A percentile compares a stretch with the other conserved stretches of the same genome.
phyloP scores from a whole-genome alignment of 2,888 invertebrate genomes.

The Desoria tigrina region DNA sequence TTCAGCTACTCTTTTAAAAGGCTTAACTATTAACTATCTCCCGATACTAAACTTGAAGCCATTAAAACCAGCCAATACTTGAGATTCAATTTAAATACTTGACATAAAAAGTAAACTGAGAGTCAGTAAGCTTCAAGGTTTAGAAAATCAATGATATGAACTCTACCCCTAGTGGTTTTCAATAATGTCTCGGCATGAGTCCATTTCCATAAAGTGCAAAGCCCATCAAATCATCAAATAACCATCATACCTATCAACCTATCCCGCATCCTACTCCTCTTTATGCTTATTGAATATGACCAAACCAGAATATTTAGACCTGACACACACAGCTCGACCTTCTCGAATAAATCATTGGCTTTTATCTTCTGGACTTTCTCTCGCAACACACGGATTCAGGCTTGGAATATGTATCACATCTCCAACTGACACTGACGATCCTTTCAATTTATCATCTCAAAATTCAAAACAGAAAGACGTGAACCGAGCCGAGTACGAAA shows the following conservation, averaged over 20 bases:
- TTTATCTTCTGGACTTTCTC: not conserved
- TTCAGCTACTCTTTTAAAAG: too few relatives aligned
- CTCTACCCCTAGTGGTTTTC: constrained; percentile 47
- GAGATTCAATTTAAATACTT: too few relatives aligned
- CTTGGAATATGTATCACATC: too few relatives aligned
- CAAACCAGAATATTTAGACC: not conserved
- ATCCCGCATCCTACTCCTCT: too few relatives aligned
- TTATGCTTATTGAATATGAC: too few relatives aligned
- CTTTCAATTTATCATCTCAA: constrained; percentile 3
- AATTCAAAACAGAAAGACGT: not conserved
- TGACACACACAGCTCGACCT: constrained; percentile 6
- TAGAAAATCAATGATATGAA: not conserved
- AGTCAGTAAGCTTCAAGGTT: too few relatives aligned
- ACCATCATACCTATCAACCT: too few relatives aligned
- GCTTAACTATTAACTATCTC: too few relatives aligned
- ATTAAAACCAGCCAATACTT: too few relatives aligned
- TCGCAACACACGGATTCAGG: not conserved
- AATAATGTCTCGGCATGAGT: constrained; percentile 48
- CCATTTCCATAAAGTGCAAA: constrained; percentile 49
- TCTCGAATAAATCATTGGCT: constrained; percentile 9
- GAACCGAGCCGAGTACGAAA: too few relatives aligned
- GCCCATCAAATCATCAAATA: constrained; percentile 31
- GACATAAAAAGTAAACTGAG: too few relatives aligned
- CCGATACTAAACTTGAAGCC: too few relatives aligned
- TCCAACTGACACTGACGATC: not conserved